Evolutionary conservation across 2,797 vertebrate species (phyloP).

Genomic region (Artibeus lituratus): DNA sequence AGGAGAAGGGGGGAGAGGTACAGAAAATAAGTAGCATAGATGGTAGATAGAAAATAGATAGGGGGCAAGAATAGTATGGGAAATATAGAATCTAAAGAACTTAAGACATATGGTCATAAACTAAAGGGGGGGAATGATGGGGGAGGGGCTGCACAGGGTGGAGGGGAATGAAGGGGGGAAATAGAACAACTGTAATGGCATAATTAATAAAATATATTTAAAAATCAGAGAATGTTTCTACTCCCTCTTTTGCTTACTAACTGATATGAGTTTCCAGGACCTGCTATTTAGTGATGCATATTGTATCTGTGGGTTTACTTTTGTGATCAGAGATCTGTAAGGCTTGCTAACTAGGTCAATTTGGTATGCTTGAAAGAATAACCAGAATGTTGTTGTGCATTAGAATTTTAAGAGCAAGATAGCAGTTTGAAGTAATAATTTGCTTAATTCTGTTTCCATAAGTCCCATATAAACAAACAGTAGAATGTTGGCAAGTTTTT

Average conservation of each 20-base stretch:
- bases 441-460: slow-evolving; percentile 56
- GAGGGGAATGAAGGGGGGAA: too few species aligned
- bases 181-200: too few species aligned
- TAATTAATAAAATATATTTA: too few species aligned
- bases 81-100: too few species aligned
- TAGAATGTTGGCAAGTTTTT: slow-evolving; percentile 55
- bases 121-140: too few species aligned
- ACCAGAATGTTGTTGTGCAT: neutral
- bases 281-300: neutral
- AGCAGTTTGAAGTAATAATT: slow-evolving; percentile 43
- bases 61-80: too few species aligned
- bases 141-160: too few species aligned
- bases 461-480: slow-evolving; percentile 54
- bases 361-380: neutral
- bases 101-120: too few species aligned
- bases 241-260: neutral
- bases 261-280: neutral
- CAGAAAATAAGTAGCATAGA: too few species aligned
- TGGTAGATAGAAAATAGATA: too few species aligned
- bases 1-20: too few species aligned
- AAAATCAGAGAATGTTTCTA: slow-evolving; percentile 16
- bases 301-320: slow-evolving; percentile 7
- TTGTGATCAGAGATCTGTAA: neutral
- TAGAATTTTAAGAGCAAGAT: slow-evolving; percentile 44
- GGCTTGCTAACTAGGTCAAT: neutral